Conservation (phyloP, 2,888 invertebrate genomes). For the Eucriotettix oculatus region DNA sequence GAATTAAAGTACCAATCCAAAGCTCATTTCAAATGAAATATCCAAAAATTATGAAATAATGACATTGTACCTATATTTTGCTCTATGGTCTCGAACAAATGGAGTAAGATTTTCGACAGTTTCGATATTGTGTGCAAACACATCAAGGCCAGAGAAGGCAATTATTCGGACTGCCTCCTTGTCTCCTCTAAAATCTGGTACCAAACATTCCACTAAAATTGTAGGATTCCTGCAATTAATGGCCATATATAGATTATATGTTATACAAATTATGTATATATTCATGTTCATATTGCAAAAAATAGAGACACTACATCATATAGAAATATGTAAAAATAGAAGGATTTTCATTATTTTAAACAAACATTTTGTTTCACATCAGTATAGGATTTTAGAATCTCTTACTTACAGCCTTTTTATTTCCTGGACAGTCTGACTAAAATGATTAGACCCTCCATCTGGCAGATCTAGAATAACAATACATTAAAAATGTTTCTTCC, state of each 20-base stretch:
- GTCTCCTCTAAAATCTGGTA: slow-evolving; percentile 89
- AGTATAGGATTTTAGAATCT: too few species aligned
- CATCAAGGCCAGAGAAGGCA: slow-evolving; percentile 73
- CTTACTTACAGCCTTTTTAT: slow-evolving; percentile 55
- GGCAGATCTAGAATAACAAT: slow-evolving; percentile 49
- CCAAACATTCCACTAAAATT: slow-evolving; percentile 88
- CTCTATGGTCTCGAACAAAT: slow-evolving; percentile 83
- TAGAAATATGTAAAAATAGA: too few species aligned
- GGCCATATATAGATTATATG: too few species aligned
- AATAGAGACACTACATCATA: neutral
- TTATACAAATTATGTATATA: neutral
- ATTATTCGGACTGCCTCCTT: slow-evolving; percentile 54
- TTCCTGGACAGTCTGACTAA: slow-evolving; percentile 79
- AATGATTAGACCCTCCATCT: slow-evolving; percentile 88
- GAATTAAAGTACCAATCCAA: too few species aligned
- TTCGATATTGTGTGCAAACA: slow-evolving; percentile 97
- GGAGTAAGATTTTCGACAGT: slow-evolving; percentile 85
- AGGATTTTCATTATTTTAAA: too few species aligned
- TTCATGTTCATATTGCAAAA: neutral
- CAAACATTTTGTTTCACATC: too few species aligned
- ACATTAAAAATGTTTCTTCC: too few species aligned
- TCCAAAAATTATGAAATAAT: too few species aligned
- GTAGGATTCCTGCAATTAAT: slow-evolving; percentile 44
- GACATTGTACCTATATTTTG: slow-evolving; percentile 48
- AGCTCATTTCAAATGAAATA: too few species aligned